Evolutionary conservation across 2,888 invertebrate genomes (phyloP).

Genomic region (Thereva unica): DNA sequence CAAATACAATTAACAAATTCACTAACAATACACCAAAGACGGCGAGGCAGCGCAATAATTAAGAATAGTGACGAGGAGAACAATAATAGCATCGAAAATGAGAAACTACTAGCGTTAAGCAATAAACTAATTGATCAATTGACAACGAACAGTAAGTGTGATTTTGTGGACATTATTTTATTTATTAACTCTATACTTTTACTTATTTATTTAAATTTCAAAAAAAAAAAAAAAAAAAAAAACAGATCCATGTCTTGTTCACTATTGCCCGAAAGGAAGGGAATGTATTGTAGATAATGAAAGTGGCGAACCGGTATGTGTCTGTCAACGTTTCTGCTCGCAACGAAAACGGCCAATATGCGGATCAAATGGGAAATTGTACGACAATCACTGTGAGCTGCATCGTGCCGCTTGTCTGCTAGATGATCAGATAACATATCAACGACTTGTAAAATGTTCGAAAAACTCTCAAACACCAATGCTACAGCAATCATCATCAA

Average conservation of each 20-base stretch:
- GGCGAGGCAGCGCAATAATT: no score
- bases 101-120: no score
- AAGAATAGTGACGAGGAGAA: no score
- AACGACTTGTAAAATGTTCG: constrained; percentile 61
- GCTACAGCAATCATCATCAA: constrained; percentile 25
- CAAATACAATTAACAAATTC: no score
- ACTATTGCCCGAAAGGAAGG: constrained; percentile 68
- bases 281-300: constrained; percentile 63
- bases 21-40: no score
- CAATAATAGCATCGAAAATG: no score
- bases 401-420: constrained; percentile 66
- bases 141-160: no score
- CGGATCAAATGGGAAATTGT: constrained; percentile 69
- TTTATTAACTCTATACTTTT: no score
- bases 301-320: constrained; percentile 62
- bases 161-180: no score
- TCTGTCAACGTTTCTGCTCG: constrained; percentile 64
- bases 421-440: constrained; percentile 62
- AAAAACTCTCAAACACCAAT: constrained; percentile 1
- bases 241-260: constrained; percentile 67
- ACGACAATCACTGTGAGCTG: constrained; percentile 70
- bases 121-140: no score
- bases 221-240: no score
- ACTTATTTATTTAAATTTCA: no score
- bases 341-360: constrained; percentile 65